Base-by-base conservation (phyloP, 2,797 vertebrate species). In the Phyllotis vaccarum region DNA sequence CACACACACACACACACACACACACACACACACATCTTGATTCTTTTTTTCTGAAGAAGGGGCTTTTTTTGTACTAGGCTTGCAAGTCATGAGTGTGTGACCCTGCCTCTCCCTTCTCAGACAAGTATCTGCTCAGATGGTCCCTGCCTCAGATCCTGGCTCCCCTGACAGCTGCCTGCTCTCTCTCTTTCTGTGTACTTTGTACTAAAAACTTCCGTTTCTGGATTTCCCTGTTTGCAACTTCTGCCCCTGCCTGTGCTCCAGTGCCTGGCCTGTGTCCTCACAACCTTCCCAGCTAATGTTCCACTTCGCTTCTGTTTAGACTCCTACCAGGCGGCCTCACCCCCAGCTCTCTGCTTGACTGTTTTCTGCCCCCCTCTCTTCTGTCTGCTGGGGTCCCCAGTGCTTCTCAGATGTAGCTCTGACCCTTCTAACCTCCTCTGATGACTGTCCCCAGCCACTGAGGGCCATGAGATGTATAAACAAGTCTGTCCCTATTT, bases 401-500 rank as follows among this genome's bases (percentile, higher is more conserved):
- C 24, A 16, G 27, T 46, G 6, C 8, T 87, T 49, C 64, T 22
- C 62, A 75, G 40, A 37, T 34, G 0, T 0, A 46, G 12, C 34
- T 85, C 40, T 19, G 80, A 78, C 76, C 74, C 68, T 37, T 46
- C 49, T 43, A 52, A 34, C 68, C 37, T 86, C 22, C 66, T 49
- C 70, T 52, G 81, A 58, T n/a, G n/a, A 0, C 82, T 40, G 54
- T 70, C 81, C 70, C 24, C n/a, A 82, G 37, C 40, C 85, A 40
- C 49, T 29, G 49, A 56, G 0, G 7, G 58, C 70, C 64, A 6
- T 11, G 75, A 88, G 64, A 92, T 75, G 12, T 60, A 27, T 94
- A 86, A 97, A 94, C 88, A 76, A 82, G 62, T 66, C 68, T 60
- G 40, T 64, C 78, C 68, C 91, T 91, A 66, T 86, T 90, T 96